phyloP scores from a whole-genome alignment of 92 coral and sea anemone genomes.

The Montipora capitata region DNA sequence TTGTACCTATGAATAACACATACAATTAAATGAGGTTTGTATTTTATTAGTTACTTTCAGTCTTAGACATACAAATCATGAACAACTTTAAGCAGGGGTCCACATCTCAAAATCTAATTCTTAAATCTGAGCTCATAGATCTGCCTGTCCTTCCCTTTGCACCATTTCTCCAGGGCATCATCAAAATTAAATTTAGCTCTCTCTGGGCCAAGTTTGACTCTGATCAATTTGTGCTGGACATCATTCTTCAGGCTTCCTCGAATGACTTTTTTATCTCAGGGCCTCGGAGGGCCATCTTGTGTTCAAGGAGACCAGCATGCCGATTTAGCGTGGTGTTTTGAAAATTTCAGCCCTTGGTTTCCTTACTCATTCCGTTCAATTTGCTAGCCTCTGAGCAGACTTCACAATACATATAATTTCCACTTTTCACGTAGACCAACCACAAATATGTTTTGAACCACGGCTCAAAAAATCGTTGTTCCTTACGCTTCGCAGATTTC shows the following conservation, averaged over 20 bases:
- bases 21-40: not conserved
- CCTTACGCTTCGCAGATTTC: conserved; percentile 5
- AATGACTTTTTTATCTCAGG: conserved; percentile 24
- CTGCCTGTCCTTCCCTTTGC: conserved; percentile 49
- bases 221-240: conserved; percentile 16
- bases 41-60: conserved; percentile 16
- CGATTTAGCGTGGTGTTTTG: not conserved
- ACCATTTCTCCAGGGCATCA: not conserved
- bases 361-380: conserved; percentile 30
- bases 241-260: conserved; percentile 24
- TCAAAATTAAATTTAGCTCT: conserved; percentile 36
- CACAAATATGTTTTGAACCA: conserved; percentile 27
- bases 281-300: conserved; percentile 27
- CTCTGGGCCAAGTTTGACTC: conserved; percentile 39
- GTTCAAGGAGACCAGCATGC: conserved; percentile 32
- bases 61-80: conserved; percentile 37
- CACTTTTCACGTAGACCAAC: conserved; percentile 17
- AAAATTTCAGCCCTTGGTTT: conserved; percentile 27
- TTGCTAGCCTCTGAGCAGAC: conserved; percentile 27
- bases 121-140: conserved; percentile 47
- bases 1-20: conserved; percentile 11
- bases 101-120: conserved; percentile 12
- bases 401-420: conserved; percentile 20
- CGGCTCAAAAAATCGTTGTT: conserved; percentile 20
- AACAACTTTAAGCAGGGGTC: not conserved